Percentiles rank a stretch among this genome's conserved stretches.
Evolutionary conservation across 2,797 vertebrate species (phyloP).

Genomic region (Heteromormyrus szaboi): DNA sequence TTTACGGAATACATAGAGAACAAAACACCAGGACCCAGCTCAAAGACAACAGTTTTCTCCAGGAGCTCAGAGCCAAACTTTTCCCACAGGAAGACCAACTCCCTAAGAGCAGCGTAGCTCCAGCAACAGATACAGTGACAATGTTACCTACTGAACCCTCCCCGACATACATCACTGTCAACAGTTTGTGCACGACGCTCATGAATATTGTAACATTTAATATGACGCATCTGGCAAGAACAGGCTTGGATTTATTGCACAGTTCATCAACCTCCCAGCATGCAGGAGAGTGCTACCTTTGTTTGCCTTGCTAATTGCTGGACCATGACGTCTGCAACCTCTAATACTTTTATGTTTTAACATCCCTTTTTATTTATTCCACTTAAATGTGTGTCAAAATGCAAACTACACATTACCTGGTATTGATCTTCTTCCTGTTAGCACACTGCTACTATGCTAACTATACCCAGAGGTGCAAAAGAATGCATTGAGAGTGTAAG

Average conservation of each 20-base stretch:
- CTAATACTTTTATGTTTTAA: constrained; percentile 52
- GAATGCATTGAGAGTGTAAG: not conserved
- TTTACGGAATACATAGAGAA: not conserved
- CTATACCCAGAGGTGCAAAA: not conserved
- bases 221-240: constrained; percentile 81
- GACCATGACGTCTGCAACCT: constrained; percentile 71
- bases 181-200: constrained; percentile 38
- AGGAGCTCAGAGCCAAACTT: not conserved
- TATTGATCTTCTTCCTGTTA: not conserved
- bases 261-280: constrained; percentile 99
- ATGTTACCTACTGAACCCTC: not conserved
- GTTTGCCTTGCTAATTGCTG: constrained; percentile 88
- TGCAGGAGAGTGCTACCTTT: constrained; percentile 87
- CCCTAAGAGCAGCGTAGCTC: not conserved
- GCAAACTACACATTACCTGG: not conserved
- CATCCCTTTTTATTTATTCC: constrained; percentile 36
- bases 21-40: not conserved
- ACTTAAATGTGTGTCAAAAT: constrained; percentile 16
- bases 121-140: not conserved
- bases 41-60: not conserved
- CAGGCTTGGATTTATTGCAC: constrained; percentile 89
- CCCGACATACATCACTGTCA: constrained; percentile 38
- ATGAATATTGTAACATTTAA: constrained; percentile 70
- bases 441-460: not conserved
- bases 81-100: not conserved